Base-by-base conservation (phyloP, 2,888 invertebrate genomes). In the Salpingus planirostris region DNA sequence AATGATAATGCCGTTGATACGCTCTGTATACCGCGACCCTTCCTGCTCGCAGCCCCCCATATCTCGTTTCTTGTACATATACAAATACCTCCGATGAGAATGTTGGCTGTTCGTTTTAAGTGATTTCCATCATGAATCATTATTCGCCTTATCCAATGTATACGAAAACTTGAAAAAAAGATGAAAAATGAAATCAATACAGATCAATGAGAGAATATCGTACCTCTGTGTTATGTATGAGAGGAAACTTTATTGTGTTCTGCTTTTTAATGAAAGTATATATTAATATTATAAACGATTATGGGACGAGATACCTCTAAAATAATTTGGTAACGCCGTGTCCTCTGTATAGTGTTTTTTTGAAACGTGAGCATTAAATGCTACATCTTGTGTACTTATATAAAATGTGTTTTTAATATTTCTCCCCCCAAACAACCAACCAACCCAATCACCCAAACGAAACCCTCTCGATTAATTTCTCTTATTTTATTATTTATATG, bases 141-240 rank as follows among this genome's bases (percentile, higher is more conserved):
- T 65, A 63, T 60, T 66, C 71, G 76, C 77, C 77, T 77, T 77
- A 76, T 70, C 69, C 72, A 72, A 76, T 74, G 77, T 77, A 77
- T 77, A 77, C 77, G 77, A 76, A 68, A 61, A 58, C n/a, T n/a
- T n/a, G n/a, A n/a, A n/a, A n/a, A n/a, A n/a, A n/a, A n/a, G 49
- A 42, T 33, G 14, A 33, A 44, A 42, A 43, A 47, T 50, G 55
- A 57, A 53, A 57, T 54, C 53, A 58, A 58, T 57, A 57, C 54
- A 58, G 55, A 58, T 58, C 54, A 56, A 47, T 52, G 52, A 53
- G 46, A 56, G 50, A 57, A 58, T 63, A 64, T 64, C 64, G 62
- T 64, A 65, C 62, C 63, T 65, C 63, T 64, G 59, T 64, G 62
- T 65, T 64, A 60, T 62, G 60, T 61, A 64, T 59, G 59, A 62